Evolutionary conservation across 2,888 invertebrate species (phyloP), one percentile per base, ranked within the genome.

Genomic region (Epirrhoe alternata): DNA sequence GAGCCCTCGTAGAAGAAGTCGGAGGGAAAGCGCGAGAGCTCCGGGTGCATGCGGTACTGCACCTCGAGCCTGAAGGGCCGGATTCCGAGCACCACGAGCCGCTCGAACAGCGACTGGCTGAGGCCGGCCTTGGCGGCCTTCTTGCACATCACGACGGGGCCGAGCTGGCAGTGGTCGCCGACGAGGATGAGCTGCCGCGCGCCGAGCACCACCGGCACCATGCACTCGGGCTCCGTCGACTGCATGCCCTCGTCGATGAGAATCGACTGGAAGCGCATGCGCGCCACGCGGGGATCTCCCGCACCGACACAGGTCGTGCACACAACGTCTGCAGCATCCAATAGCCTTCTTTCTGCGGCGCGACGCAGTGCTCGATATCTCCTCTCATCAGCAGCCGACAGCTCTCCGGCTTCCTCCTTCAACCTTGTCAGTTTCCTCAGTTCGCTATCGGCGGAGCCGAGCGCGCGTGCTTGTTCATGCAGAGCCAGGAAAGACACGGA

Each of bases 1-100:
- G 98, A 98, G 0, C 99, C 99, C 85, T 99, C 99, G 83, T 99
- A 99, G 91, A 99, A 99, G 92, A 99, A 99, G 88, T 99, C 99
- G 0, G 99, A 99, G 0, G 99, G 99, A 86, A 99, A 99, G 65
- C 98, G 96, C 0, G 98, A 98, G 7, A 99, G 94, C 80, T 98
- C 98, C 0, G 99, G 99, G 84, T 99, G 99, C 99, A 99, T 99
- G 58, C 99, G 96, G 87, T 99, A 99, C 84, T 99, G 99, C 0
- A 98, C 98, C 87, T 99, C 99, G 49, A 99, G 94, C 0, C 99
- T 96, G 89, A 99, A 98, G 0, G 99, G 99, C 31, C 99, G 95
- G 77, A 99, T 99, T 7, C 99, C 99, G 6, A 99, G 94, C 0
- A 99, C 98, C 0, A 99, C 99, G 0, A 99, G 94, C 5, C 99